Base-by-base conservation (phyloP, 1,140 invertebrate species). In the Potamilus streckersoni region DNA sequence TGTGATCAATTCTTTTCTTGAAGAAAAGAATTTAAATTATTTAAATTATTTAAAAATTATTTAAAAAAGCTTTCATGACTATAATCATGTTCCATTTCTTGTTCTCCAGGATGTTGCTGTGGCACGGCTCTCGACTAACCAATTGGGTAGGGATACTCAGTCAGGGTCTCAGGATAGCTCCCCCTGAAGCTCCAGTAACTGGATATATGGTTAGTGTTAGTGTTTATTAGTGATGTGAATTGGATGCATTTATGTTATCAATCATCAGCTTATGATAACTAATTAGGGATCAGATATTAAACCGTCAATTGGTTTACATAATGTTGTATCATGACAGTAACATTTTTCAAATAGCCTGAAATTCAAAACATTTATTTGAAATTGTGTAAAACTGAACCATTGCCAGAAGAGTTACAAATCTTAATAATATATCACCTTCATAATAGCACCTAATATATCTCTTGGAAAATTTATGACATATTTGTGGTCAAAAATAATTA, bases 151-250 rank as follows among this genome's bases (percentile, higher is more conserved):
- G 88, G n/a, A 90, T 89, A 49, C 71, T 89, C 13, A 86, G 85
- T 76, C 83, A 88, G 73, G 89, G 89, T 2, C 71, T 90, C 66
- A 69, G 86, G 27, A 89, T 90, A 62, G 89, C 89, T 58, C 89
- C 89, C 49, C 89, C 89, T 20, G 89, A 90, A 71, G 89, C 89
- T 14, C 89, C 89, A 23, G 86, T 88, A 19, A 90, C 89, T n/a
- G 88, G 89, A 38, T 89, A 90, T 73, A 90, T 90, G 88, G 88
- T 88, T 80, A 73, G 86, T 74, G 27, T n/a, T 55, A 19, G 49
- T 57, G 15, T 57, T 73, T 23, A 16, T 17, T 63, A 14, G 17
- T 14, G 23, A 11, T 3, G 15, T 20, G 57, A 66, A 27, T 69
- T 8, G 55, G 5, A 55, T n/a, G 20, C 19, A 55, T 0, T 55